Evolutionary conservation across 1,140 invertebrate species (phyloP).

Genomic region (Parapsyche elsis): DNA sequence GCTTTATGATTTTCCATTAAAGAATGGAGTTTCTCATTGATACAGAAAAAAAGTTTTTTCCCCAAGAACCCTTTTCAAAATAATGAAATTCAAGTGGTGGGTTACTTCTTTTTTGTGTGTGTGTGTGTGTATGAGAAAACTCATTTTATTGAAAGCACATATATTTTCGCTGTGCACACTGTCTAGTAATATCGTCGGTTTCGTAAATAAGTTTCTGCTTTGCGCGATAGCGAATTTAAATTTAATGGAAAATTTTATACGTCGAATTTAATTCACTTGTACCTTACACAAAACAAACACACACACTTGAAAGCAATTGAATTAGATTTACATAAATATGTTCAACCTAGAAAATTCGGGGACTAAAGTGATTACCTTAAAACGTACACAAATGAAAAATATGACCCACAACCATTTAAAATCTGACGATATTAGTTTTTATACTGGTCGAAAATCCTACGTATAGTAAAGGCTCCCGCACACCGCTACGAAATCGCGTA

Average conservation of each 20-base stretch:
- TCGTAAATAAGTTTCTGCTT: conserved; percentile 14
- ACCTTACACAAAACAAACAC: too few relatives aligned
- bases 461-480: too few relatives aligned
- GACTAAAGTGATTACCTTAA: too few relatives aligned
- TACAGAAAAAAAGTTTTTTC: conserved; percentile 24
- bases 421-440: too few relatives aligned
- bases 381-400: too few relatives aligned
- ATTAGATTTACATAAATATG: too few relatives aligned
- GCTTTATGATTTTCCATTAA: conserved; percentile 30
- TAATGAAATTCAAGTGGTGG: conserved; percentile 33
- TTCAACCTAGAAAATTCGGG: too few relatives aligned
- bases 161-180: conserved; percentile 30
- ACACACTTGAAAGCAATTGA: too few relatives aligned
- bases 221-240: background rate
- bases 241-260: background rate
- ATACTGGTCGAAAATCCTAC: too few relatives aligned
- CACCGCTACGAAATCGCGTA: too few relatives aligned
- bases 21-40: conserved; percentile 32
- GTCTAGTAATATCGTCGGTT: conserved; percentile 28
- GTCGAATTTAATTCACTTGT: background rate
- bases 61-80: conserved; percentile 20
- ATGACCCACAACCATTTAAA: too few relatives aligned
- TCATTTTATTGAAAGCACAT: conserved; percentile 32
- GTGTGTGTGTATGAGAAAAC: conserved; percentile 15
- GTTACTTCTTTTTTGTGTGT: background rate